These are phyloP conservation scores for Sceloporus undulatus DNA, from an alignment of 2,113 vertebrate genomes.

Conservation along the genomic window DNA sequence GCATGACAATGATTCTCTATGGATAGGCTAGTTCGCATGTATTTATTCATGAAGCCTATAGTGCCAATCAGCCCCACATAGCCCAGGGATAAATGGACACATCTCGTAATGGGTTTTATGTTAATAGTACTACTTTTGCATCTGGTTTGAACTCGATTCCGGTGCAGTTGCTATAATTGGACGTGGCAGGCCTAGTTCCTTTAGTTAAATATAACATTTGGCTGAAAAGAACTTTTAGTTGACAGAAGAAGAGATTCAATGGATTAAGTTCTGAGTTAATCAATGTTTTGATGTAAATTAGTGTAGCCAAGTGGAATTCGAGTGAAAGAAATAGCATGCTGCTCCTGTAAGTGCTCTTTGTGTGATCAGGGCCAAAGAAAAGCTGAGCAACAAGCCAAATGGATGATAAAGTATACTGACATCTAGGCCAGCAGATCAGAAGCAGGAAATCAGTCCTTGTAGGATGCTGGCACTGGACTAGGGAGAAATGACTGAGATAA, in stretches of 20 bases:
- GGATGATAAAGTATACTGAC: background rate
- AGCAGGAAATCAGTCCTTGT: background rate
- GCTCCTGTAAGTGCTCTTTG: background rate
- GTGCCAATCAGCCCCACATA: background rate
- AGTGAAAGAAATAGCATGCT: background rate
- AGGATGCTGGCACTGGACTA: background rate
- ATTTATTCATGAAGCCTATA: conserved; percentile 9
- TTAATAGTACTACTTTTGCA: background rate
- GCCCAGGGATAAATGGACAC: conserved; percentile 3
- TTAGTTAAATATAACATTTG: conserved; percentile 23
- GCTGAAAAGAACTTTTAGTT: conserved; percentile 12
- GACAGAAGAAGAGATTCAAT: conserved; percentile 10
- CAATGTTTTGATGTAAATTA: conserved; percentile 15
- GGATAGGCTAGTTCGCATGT: background rate
- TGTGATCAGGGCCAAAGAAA: background rate
- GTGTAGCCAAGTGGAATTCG: conserved; percentile 5
- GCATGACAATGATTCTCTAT: background rate
- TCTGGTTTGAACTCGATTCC: background rate
- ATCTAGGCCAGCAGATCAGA: background rate
- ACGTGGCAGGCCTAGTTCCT: conserved; percentile 9
- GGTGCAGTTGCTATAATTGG: conserved; percentile 19
- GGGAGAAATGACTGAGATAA: background rate
- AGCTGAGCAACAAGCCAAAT: conserved; percentile 3
- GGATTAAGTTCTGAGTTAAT: conserved; percentile 9
- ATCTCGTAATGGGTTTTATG: conserved; percentile 13